Base-by-base conservation (phyloP, 2,797 vertebrate species). In the Enteromius afrohamiltoni region DNA sequence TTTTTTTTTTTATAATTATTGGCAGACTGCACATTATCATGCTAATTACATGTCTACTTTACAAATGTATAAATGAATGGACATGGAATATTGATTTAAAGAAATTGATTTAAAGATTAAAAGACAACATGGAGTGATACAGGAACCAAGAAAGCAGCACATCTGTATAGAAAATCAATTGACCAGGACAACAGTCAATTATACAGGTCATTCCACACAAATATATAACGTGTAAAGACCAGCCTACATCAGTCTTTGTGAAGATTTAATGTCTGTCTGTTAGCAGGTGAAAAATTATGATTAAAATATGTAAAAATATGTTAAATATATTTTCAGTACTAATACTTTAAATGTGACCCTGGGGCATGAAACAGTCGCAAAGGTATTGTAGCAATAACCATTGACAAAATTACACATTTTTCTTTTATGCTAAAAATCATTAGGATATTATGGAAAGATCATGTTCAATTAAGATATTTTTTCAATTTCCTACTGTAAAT, bases 41-140 rank as follows among this genome's bases (percentile, higher is more conserved):
- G 21, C 31, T 58, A 23, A 75, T 37, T 55, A 37, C 49, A 75
- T 75, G 51, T n/a, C 21, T 75, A 40, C 34, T 58, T 40, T 55
- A 34, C 62, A 34, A 75, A 58, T 58, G 1, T 23, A 17, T 76
- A 37, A 76, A 40, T 17, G 13, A 23, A 37, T 23, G 21, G 34
- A 40, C 34, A 58, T 55, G 31, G 14, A 75, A 58, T 75, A 40
- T 76, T 76, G 34, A 58, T 58, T 23, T 40, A 1, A 58, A 58
- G 7, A 37, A 58, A 58, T 23, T 40, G 64, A 67, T 67, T 67
- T 31, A 14, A 9, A 40, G 65, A 21, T 37, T 34, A 21, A 67
- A 37, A 67, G 1, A 37, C 3, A 8, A 21, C 19, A 4, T 23
- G n/a, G 10, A 23, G 64, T 67, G 19, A 37, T 64, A 4, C 65